A percentile compares a stretch with the other conserved stretches of the same genome.
These are phyloP conservation scores for Pogoniulus pusillus DNA, from an alignment of 2,797 vertebrate species.

Conservation along the genomic window DNA sequence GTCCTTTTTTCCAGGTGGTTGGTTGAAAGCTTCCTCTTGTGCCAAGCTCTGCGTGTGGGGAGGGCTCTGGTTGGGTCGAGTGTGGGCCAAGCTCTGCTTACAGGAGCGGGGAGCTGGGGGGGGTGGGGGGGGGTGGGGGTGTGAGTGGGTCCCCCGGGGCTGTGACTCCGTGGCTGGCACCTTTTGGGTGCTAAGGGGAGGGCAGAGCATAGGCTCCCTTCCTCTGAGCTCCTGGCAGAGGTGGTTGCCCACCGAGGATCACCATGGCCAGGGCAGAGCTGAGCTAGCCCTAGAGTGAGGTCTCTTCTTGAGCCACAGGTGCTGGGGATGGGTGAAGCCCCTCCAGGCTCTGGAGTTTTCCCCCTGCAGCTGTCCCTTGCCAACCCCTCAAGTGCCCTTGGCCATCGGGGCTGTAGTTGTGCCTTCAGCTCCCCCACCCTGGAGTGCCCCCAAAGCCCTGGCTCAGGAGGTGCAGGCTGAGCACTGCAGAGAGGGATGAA, in stretches of 20 bases:
- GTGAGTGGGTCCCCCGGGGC: accelerated
- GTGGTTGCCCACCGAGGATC: background rate
- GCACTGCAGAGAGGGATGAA: background rate
- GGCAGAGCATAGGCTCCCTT: accelerated
- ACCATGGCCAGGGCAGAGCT: background rate
- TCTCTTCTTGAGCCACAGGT: background rate
- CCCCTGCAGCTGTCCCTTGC: background rate
- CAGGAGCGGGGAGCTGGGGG: too few relatives aligned
- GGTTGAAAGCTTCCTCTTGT: background rate
- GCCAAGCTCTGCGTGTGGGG: accelerated
- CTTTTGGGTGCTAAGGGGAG: background rate
- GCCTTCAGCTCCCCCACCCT: background rate
- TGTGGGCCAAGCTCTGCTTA: background rate
- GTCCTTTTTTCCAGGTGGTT: background rate
- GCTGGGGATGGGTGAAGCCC: background rate
- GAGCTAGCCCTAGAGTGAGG: accelerated
- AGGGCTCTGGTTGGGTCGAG: background rate
- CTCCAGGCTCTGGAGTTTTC: background rate
- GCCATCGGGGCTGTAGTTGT: background rate
- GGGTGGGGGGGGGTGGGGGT: accelerated
- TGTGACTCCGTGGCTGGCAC: background rate
- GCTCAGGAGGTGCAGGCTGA: accelerated
- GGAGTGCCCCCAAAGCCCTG: too few relatives aligned
- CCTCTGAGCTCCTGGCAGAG: background rate
- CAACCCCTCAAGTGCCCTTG: background rate